Evolutionary conservation across 2,888 invertebrate species (phyloP), one percentile per base, ranked within the genome.

Genomic region (Drosophila eohydei): DNA sequence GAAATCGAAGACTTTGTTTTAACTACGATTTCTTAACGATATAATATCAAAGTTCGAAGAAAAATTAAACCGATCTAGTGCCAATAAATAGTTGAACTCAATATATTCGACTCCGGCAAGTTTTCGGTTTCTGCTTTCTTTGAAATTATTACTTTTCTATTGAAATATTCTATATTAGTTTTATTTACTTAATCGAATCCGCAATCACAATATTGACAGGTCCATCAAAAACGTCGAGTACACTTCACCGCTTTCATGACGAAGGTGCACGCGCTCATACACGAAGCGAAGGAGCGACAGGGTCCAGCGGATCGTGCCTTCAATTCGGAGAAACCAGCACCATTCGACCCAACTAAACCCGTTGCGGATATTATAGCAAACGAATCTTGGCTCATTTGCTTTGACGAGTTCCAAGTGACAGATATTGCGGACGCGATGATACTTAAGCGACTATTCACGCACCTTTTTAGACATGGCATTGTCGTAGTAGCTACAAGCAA

Each of bases 401-500:
- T 99, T 93, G 99, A 99, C 94, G 99, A 87, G 54, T 99, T 99
- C 94, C 98, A 99, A 75, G 93, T 91, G 26, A 99, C 99, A 59
- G 99, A 99, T 93, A 98, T 99, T 91, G 99, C 98, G 14, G 99
- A 99, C 95, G 99, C 99, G 1, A 99, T 99, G 99, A 97, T 99
- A 90, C 94, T 99, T 65, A 99, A 98, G 93, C 94, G 98, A 60
- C 94, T 99, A 46, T 99, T 99, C 90, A 98, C 98, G 0, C 96
- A 97, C 91, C 94, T 99, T 2, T 99, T 99, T 93, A 95, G 96
- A 74, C 95, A 95, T 91, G 99, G 99, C 30, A 96, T 98, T 81
- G 96, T 99, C 62, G 96, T 99, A 57, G 95, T 99, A 59, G 99
- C 99, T 26, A 99, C 99, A 1, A 99, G 99, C 88, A 99, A 99